phyloP scores from a whole-genome alignment of 2,888 invertebrate genomes.

The Neoscelio sp. region DNA sequence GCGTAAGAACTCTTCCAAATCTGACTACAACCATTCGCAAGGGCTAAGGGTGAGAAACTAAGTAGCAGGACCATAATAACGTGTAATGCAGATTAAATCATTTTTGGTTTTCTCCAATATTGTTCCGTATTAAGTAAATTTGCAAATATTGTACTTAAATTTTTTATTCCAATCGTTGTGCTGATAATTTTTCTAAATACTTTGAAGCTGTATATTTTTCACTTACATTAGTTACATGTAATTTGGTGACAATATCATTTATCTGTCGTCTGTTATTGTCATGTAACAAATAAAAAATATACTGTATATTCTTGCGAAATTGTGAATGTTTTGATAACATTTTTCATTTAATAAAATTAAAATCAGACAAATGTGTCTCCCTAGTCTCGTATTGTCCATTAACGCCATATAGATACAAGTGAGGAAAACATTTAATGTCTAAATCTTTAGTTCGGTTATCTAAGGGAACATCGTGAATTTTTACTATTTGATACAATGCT shows the following conservation, averaged over 20 bases:
- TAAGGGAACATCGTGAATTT: constrained; percentile 63
- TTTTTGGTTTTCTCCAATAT: constrained; percentile 64
- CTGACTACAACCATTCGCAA: constrained; percentile 67
- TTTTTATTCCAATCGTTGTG: constrained; percentile 65
- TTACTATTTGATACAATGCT: constrained; percentile 39
- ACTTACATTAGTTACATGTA: background rate
- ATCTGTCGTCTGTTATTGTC: constrained; percentile 70
- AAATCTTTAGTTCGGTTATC: constrained; percentile 53
- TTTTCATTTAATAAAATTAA: constrained; percentile 67
- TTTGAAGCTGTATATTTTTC: background rate
- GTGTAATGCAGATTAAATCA: constrained; percentile 60
- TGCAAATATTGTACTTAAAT: constrained; percentile 63
- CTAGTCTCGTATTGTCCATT: constrained; percentile 65
- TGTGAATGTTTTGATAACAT: constrained; percentile 69
- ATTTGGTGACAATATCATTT: constrained; percentile 63
- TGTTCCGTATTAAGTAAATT: constrained; percentile 61
- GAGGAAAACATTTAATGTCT: constrained; percentile 68
- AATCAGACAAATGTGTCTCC: constrained; percentile 53
- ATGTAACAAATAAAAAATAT: constrained; percentile 71
- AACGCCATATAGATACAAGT: constrained; percentile 54
- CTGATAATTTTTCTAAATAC: constrained; percentile 47
- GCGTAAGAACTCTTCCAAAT: constrained; percentile 71
- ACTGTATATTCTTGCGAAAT: constrained; percentile 70
- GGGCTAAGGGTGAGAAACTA: constrained; percentile 72
- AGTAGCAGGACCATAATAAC: constrained; percentile 70